Evolutionary conservation across 2,888 invertebrate species (phyloP), one percentile per base, ranked within the genome.

Genomic region (Siphonodentalium dalli): DNA sequence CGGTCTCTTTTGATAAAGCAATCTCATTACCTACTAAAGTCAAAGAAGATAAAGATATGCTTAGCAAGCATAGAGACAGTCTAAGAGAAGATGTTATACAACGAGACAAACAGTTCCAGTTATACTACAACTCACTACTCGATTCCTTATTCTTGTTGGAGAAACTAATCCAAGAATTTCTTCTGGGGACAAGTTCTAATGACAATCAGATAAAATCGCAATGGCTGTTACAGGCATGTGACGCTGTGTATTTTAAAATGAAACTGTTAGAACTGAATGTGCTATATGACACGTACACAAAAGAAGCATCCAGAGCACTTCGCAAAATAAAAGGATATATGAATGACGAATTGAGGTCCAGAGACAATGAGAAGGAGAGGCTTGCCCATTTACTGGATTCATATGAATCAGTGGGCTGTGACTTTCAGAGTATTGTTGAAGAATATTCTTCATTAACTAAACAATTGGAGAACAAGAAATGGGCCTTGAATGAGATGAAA

Each of bases 401-500:
- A 0, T 79, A 77, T 46, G 67, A 74, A 40, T 58, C 73, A 20
- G 65, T 78, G 1, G 79, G 79, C 2, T 65, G 65, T 54, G 76
- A 71, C 7, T 79, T 78, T 60, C 70, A 72, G 31, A 49, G 54
- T 3, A 55, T 78, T 24, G 76, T 76, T 0, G 52, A 69, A 26
- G 74, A 79, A 49, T 77, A 67, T 53, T 67, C 70, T 6, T 52
- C 63, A 42, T 52, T 79, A 18, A 63, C 63, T 37, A 63, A 66
- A 15, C 76, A 79, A 47, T 56, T 75, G 9, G 77, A 78, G 39
- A 78, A 75, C 39, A 75, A 76, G 53, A 63, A 70, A 38, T 78
- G 77, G 78, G 77, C 77, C 8, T 44, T 78, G 18, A 55, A 59
- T 7, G 68, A 73, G 51, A 60, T 73, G n/a, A n/a, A n/a, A n/a